Base-by-base conservation (phyloP, 2,797 vertebrate genomes). In the Lagodon rhomboides region DNA sequence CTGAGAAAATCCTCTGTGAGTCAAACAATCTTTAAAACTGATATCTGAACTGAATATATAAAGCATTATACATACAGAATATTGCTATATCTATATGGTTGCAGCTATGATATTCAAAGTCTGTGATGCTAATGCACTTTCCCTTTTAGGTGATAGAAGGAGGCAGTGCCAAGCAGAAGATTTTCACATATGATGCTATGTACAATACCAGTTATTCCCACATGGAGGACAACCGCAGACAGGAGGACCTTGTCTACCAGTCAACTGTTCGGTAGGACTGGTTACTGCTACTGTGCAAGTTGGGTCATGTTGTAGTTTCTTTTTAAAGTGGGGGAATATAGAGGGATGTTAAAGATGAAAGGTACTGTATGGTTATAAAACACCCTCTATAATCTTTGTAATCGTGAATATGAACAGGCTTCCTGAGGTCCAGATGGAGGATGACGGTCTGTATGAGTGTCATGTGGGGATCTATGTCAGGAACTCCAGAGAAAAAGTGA, bases 181-280 rank as follows among this genome's bases (percentile, higher is more conserved):
- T 99, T 81, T 99, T 98, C 85, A 99, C 97, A 20, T 98, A 98
- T 0, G 97, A 99, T 17, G 97, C 97, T 88, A 97, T 98, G 96
- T 97, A 97, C 89, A 98, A 97, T 89, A 97, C 95, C 82, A 98
- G 96, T 86, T 97, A 95, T 88, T 97, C 97, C 0, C 95, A 98
- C 89, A 95, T 97, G 95, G 97, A 98, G 88, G 97, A 96, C 64
- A 95, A 95, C 54, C 94, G 91, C 70, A 96, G 95, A 90, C 87
- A 93, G 38, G 96, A 98, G 66, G 96, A 98, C 46, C 93, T 98
- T 61, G 95, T 97, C 63, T 98, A 98, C 79, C 97, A 97, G 88
- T 98, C 97, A 41, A 98, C 97, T 0, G 97, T 98, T 73, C 95
- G 97, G 98, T 98, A 82, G 94, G 96, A 65, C 23, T 3, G 23